phyloP scores from a whole-genome alignment of 2,888 invertebrate genomes.

The Nudaria mundana region DNA sequence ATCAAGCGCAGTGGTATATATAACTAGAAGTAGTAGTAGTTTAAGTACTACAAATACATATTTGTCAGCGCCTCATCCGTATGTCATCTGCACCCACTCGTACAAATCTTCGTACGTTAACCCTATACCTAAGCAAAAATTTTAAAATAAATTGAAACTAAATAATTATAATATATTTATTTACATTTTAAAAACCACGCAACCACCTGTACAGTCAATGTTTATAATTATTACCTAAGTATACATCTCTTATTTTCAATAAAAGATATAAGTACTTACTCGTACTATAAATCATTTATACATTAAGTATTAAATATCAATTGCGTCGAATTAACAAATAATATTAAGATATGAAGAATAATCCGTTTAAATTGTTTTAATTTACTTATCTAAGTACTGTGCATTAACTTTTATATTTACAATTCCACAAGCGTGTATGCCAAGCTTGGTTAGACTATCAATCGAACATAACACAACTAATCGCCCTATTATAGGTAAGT shows the following conservation, averaged over 20 bases:
- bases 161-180: conserved; percentile 70
- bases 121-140: too few relatives aligned
- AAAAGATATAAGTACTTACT: conserved; percentile 59
- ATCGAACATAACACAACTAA: too few relatives aligned
- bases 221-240: conserved; percentile 50
- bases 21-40: too few relatives aligned
- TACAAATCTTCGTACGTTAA: too few relatives aligned
- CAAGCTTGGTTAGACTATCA: conserved; percentile 59
- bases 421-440: conserved; percentile 70
- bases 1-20: too few relatives aligned
- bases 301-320: conserved; percentile 49
- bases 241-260: conserved; percentile 63
- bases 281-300: conserved; percentile 34
- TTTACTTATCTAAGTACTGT: conserved; percentile 57
- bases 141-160: conserved; percentile 67
- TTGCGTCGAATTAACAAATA: conserved; percentile 58
- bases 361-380: conserved; percentile 37
- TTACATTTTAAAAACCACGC: conserved; percentile 70
- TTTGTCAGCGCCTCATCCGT: too few relatives aligned
- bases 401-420: conserved; percentile 68
- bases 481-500: too few relatives aligned
- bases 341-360: conserved; percentile 50
- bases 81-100: too few relatives aligned
- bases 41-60: too few relatives aligned
- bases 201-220: conserved; percentile 68